A percentile compares a stretch with the other conserved stretches of the same genome.
Evolutionary conservation across 1,140 invertebrate species (phyloP).

Genomic region (Drosophila watanabei): DNA sequence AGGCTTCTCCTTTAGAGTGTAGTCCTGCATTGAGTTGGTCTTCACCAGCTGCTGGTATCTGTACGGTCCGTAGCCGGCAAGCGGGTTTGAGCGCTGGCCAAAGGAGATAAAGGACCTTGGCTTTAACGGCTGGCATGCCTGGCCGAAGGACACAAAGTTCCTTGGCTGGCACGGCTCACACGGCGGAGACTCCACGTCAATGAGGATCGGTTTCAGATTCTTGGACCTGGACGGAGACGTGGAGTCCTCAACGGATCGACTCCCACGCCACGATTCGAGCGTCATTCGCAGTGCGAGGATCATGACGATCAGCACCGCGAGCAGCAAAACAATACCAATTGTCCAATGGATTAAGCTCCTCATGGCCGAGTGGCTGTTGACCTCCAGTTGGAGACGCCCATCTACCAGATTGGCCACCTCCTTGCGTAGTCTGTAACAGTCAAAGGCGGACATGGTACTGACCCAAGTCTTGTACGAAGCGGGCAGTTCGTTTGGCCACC

Average conservation of each 20-base stretch:
- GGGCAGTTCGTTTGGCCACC: constrained; percentile 50
- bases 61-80: constrained; percentile 15
- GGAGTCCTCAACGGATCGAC: too few species aligned
- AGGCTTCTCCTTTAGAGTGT: not conserved
- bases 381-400: not conserved
- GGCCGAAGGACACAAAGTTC: constrained; percentile 37
- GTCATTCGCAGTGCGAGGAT: not conserved
- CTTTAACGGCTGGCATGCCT: not conserved
- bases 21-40: not conserved
- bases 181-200: not conserved
- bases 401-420: constrained; percentile 26
- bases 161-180: constrained; percentile 5
- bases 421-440: constrained; percentile 52
- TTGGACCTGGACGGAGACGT: not conserved
- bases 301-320: constrained; percentile 1
- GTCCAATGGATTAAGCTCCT: not conserved
- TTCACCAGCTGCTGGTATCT: constrained; percentile 4
- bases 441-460: constrained; percentile 45
- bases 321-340: not conserved
- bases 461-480: constrained; percentile 27
- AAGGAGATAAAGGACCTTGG: constrained; percentile 44
- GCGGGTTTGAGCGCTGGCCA: constrained; percentile 4
- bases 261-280: not conserved
- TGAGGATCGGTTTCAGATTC: too few species aligned
- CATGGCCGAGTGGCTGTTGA: too few species aligned